Base-by-base conservation (phyloP, 2,797 vertebrate genomes). In the Phalanger gymnotis region DNA sequence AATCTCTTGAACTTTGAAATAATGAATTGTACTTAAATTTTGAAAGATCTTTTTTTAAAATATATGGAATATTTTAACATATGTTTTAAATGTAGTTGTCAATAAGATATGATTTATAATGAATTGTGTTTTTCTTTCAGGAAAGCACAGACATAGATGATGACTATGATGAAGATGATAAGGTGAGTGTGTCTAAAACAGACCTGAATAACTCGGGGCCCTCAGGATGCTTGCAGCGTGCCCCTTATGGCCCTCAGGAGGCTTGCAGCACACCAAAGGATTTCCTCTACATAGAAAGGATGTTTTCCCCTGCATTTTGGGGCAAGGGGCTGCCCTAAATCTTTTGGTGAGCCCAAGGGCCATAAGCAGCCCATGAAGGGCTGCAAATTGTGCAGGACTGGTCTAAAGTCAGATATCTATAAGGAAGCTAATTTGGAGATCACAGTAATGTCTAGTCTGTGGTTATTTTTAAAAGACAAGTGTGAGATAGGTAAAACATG, bases 151-250 rank as follows among this genome's bases (percentile, higher is more conserved):
- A 99, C 94, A 93, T 99, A 96, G 99, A 99, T 56, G 99, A 99
- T 52, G 99, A 99, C 0, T 99, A 99, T 25, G 99, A 99, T 66
- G 99, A 99, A 40, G 99, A 99, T 93, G 99, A 99, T 98, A 99
- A 99, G 99, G 99, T 99, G 99, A 98, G 97, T 95, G 16, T 66
- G 5, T 25, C 10, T 2, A 57, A 57, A 57, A 28, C 9, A 30
- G 56, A 28, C 9, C 27, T 57, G 28, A 27, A 57, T 9, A 57
- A 57, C 28, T 57, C 30, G 27, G 2, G 7, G 56, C 5, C 55
- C 55, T 56, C 22, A 56, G 55, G 25, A 6, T 25, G 5, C 55
- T 56, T 27, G 22, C 55, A 56, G 25, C 14, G 54, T 54, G 54
- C 54, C 13, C 54, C 14, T 54, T 54, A 54, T 16, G 14, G 14